These are phyloP conservation scores for Motacilla alba DNA, from an alignment of 2,113 vertebrate species.

Conservation along the genomic window DNA sequence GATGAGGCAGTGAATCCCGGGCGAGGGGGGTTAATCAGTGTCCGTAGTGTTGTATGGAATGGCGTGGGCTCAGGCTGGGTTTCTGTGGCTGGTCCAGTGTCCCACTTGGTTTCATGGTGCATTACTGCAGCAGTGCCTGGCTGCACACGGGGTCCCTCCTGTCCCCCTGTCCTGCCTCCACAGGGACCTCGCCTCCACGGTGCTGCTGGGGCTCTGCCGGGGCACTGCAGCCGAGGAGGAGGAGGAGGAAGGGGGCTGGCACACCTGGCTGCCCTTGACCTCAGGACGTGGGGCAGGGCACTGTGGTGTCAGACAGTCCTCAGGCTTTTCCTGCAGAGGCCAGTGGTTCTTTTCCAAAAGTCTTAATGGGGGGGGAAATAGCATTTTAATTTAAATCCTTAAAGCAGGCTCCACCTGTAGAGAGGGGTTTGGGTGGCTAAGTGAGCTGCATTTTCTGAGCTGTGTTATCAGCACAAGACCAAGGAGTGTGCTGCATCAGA, in stretches of 20 bases:
- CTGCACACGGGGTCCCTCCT: neutral
- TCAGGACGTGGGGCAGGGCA: fast-evolving
- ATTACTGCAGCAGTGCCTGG: neutral
- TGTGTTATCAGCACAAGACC: neutral
- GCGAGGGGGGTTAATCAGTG: neutral
- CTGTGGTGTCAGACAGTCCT: fast-evolving
- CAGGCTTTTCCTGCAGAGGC: neutral
- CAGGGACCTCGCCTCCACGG: fast-evolving
- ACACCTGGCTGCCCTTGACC: fast-evolving
- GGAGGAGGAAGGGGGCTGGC: fast-evolving
- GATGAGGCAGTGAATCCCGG: conserved; percentile 19
- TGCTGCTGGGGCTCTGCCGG: neutral
- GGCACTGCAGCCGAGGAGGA: neutral
- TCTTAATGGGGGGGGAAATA: fast-evolving
- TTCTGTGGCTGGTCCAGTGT: neutral
- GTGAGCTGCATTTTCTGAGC: neutral
- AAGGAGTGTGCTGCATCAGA: neutral
- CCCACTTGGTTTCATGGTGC: neutral
- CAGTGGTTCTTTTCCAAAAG: neutral
- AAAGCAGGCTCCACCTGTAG: neutral
- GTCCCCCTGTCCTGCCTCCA: neutral
- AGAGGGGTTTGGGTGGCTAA: neutral
- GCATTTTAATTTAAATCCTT: neutral
- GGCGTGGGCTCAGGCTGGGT: neutral
- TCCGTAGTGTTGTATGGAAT: neutral